Conservation (phyloP, 2,113 vertebrate species). For the Phrynocephalus versicolor region DNA sequence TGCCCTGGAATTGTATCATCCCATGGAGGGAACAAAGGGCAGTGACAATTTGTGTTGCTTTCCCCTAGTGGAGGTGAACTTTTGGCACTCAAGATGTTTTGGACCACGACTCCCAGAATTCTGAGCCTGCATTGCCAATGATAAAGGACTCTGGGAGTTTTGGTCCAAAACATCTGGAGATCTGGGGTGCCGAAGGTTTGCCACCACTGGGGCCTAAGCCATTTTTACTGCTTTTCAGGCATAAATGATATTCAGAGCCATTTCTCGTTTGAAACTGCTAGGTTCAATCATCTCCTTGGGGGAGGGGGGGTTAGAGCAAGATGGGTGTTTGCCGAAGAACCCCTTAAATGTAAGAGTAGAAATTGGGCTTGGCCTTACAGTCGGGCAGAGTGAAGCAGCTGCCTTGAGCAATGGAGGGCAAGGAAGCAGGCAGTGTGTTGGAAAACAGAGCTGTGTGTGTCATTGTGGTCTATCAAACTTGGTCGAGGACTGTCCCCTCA, state of each 20-base stretch:
- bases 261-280: not conserved
- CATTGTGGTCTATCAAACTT: not conserved
- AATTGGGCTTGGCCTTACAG: not conserved
- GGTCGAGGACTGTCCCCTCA: too few relatives aligned
- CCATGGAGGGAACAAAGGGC: not conserved
- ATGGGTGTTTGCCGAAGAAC: not conserved
- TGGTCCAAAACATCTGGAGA: not conserved
- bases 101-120: too few relatives aligned
- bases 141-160: too few relatives aligned
- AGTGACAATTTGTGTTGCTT: not conserved
- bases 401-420: not conserved
- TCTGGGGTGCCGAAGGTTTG: too few relatives aligned
- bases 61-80: not conserved
- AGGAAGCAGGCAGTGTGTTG: not conserved
- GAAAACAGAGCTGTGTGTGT: not conserved
- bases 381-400: not conserved
- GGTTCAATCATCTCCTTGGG: not conserved
- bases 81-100: too few relatives aligned
- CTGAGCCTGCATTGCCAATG: too few relatives aligned
- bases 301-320: not conserved
- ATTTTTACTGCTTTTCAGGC: too few relatives aligned
- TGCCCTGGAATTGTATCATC: not conserved
- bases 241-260: not conserved
- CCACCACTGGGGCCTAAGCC: too few relatives aligned
- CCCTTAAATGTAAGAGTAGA: not conserved